phyloP scores from a whole-genome alignment of 2,113 vertebrate species.

The Propithecus coquereli region DNA sequence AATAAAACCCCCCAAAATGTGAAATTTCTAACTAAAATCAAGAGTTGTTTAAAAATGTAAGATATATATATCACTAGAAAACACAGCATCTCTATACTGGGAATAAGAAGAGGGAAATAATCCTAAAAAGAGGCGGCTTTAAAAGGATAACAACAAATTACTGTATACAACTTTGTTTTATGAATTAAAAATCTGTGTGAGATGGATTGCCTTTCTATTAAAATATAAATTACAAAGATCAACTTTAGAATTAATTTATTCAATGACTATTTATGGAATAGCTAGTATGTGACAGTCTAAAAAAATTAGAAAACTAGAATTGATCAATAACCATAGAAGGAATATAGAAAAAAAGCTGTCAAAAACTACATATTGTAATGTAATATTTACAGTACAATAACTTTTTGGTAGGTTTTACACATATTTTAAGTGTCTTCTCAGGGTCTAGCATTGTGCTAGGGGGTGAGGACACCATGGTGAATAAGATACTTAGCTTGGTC shows the following conservation, averaged over 20 bases:
- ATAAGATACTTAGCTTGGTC: background rate
- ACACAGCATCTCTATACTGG: background rate
- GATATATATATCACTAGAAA: background rate
- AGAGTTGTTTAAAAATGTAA: background rate
- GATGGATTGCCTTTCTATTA: background rate
- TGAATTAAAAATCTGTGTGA: background rate
- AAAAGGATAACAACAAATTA: background rate
- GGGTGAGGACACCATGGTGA: background rate
- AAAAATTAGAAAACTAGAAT: background rate
- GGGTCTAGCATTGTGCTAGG: background rate
- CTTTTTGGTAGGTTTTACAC: background rate
- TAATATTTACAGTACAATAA: background rate
- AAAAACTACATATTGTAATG: background rate
- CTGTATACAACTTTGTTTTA: background rate
- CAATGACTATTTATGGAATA: background rate
- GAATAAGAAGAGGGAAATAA: background rate
- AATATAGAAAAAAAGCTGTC: background rate
- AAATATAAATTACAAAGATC: background rate
- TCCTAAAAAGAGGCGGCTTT: background rate
- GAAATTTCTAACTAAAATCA: background rate
- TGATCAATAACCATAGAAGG: background rate
- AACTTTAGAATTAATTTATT: background rate
- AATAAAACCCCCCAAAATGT: background rate
- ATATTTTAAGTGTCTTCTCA: background rate
- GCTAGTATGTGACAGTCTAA: background rate